These are phyloP conservation scores for Tiliacea citrago DNA, from an alignment of 2,888 invertebrate genomes.

Conservation along the genomic window DNA sequence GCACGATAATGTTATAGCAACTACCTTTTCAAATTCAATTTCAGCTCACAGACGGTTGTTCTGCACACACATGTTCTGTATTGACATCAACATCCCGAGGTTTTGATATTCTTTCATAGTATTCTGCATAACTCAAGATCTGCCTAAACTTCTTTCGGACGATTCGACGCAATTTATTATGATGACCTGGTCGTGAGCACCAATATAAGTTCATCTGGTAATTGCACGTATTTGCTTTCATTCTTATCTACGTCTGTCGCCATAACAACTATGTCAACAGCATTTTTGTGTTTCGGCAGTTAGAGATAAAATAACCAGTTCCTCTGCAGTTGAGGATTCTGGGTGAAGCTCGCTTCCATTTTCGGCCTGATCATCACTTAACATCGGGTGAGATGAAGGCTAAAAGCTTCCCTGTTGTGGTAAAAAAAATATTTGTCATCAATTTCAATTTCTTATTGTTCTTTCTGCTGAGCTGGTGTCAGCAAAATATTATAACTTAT, in stretches of 20 bases:
- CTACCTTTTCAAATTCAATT: not conserved
- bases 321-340: no score
- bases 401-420: no score
- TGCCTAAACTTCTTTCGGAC: not conserved
- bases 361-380: no score
- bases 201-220: not conserved
- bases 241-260: not conserved
- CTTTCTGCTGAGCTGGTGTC: slow-evolving; percentile 31
- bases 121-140: not conserved
- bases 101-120: not conserved
- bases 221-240: no score
- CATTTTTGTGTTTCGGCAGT: no score
- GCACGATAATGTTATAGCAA: not conserved
- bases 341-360: no score
- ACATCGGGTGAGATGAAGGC: no score
- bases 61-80: not conserved
- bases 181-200: not conserved
- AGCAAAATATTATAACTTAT: slow-evolving; percentile 24
- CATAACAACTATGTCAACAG: no score
- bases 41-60: not conserved
- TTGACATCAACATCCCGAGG: no score
- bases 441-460: not conserved
- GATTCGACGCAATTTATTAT: not conserved
- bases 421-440: not conserved
- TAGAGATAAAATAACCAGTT: no score